phyloP scores from a whole-genome alignment of 2,797 vertebrate genomes.

The Balearica regulorum region DNA sequence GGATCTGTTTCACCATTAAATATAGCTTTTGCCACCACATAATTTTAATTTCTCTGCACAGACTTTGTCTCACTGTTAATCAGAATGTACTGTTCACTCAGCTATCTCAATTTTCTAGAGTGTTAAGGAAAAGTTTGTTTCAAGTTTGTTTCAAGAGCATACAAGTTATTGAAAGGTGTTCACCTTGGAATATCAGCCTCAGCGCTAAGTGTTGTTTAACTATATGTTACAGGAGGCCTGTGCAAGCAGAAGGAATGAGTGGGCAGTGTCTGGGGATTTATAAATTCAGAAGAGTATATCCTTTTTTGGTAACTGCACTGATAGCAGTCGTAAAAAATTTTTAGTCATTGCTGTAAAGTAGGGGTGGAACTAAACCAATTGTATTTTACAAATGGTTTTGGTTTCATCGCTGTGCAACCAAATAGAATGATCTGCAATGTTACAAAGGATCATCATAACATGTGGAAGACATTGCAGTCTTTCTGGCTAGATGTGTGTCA shows the following conservation, averaged over 20 bases:
- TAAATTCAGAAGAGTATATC: constrained; percentile 21
- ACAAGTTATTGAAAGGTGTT: not conserved
- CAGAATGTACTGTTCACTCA: not conserved
- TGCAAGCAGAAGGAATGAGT: constrained; percentile 17
- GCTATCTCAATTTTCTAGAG: not conserved
- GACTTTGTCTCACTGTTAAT: not conserved
- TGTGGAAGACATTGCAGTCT: not conserved
- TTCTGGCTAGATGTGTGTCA: not conserved
- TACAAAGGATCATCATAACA: not conserved
- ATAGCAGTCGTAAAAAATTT: not conserved
- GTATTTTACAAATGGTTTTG: not conserved
- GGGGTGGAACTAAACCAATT: not conserved
- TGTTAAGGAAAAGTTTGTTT: constrained; percentile 9
- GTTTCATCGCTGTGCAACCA: not conserved
- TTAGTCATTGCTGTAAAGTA: not conserved
- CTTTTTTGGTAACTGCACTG: not conserved
- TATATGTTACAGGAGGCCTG: constrained; percentile 38
- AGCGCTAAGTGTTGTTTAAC: constrained; percentile 26
- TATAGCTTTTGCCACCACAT: not conserved
- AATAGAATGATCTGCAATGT: not conserved
- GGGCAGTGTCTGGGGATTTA: not conserved
- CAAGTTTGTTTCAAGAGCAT: not conserved
- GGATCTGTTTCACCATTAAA: not conserved
- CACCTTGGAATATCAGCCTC: constrained; percentile 19
- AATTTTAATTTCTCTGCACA: not conserved